Conservation (phyloP, 1,140 invertebrate species). For the Protaetia brevitarsis region DNA sequence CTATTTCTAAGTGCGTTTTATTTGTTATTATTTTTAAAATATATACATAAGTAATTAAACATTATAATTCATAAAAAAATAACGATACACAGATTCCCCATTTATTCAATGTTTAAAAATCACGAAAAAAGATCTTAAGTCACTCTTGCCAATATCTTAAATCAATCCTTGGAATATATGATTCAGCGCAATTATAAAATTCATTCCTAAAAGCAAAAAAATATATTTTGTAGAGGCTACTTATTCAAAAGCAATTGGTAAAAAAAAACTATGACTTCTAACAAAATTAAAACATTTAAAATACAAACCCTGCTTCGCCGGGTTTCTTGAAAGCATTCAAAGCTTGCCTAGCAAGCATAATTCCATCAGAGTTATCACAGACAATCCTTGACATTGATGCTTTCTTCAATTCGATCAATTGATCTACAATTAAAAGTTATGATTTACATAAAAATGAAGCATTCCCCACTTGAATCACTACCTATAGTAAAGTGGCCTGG, state of each 20-base stretch:
- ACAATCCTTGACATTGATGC: slow-evolving; percentile 67
- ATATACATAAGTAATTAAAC: too few relatives aligned
- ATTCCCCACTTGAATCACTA: too few relatives aligned
- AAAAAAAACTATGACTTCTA: slow-evolving; percentile 4
- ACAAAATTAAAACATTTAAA: neutral
- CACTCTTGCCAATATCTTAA: slow-evolving; percentile 46
- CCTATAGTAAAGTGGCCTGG: slow-evolving; percentile 59
- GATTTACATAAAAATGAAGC: too few relatives aligned
- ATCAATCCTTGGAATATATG: slow-evolving; percentile 53
- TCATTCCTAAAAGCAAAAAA: slow-evolving; percentile 53
- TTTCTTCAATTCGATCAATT: slow-evolving; percentile 73
- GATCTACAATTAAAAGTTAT: slow-evolving; percentile 61
- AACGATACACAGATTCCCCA: slow-evolving; percentile 22
- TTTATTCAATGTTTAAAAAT: neutral
- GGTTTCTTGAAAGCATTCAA: slow-evolving; percentile 56
- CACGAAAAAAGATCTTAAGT: neutral
- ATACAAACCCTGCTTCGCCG: slow-evolving; percentile 55
- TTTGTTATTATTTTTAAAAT: too few relatives aligned
- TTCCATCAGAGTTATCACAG: slow-evolving; percentile 76
- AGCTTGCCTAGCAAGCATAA: slow-evolving; percentile 51
- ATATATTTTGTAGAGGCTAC: neutral
- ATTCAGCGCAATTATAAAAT: slow-evolving; percentile 53
- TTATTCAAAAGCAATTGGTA: neutral
- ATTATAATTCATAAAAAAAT: slow-evolving; percentile 25
- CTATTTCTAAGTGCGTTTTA: too few relatives aligned